Percentiles rank a stretch among this genome's conserved stretches.
phyloP scores from a whole-genome alignment of 2,113 vertebrate species.

The Hippocampus barbouri region DNA sequence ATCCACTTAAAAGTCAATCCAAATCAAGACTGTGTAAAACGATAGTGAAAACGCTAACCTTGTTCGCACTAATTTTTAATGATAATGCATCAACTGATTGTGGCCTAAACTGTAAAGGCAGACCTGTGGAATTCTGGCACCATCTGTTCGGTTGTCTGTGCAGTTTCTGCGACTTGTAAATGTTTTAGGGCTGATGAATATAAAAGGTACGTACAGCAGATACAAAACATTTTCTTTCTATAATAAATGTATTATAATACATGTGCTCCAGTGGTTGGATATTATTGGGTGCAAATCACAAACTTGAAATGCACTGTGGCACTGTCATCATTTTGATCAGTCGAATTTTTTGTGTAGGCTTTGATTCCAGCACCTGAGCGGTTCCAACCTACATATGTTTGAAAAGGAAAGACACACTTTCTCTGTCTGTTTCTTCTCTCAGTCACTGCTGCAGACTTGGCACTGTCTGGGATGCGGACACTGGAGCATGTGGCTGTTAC shows the following conservation, averaged over 20 bases:
- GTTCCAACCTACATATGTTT: neutral
- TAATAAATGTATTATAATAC: too few relatives aligned
- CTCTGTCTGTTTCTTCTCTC: constrained; percentile 1
- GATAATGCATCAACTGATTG: neutral
- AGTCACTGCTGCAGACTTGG: constrained; percentile 80
- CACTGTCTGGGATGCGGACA: constrained; percentile 85
- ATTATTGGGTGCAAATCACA: too few relatives aligned
- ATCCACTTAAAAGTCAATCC: neutral
- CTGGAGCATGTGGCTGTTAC: constrained; percentile 92
- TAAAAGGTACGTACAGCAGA: neutral
- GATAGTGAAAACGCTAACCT: neutral
- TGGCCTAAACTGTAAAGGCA: neutral
- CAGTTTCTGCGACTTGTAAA: neutral
- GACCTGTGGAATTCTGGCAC: neutral
- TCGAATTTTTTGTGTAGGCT: too few relatives aligned
- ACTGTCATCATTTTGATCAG: too few relatives aligned
- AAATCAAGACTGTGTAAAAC: neutral
- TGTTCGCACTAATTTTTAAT: neutral
- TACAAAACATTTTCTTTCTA: neutral
- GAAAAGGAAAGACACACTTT: neutral
- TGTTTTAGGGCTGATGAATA: neutral
- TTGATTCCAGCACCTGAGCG: neutral
- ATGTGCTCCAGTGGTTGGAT: too few relatives aligned
- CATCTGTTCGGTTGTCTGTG: neutral
- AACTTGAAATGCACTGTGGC: too few relatives aligned